Conservation (phyloP, 2,797 vertebrate species). For the Nyctalus aviator region DNA sequence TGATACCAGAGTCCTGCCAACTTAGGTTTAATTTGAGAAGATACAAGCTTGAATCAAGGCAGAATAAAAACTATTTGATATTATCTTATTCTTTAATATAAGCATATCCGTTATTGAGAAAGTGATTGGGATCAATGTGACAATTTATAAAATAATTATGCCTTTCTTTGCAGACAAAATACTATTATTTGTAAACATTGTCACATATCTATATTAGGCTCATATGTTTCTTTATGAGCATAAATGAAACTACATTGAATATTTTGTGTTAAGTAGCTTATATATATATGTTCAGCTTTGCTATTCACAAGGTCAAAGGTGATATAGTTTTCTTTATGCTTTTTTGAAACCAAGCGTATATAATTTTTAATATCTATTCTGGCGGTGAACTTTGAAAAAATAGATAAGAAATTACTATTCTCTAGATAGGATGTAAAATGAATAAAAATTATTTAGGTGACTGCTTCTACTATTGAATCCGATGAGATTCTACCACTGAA, state of each 20-base stretch:
- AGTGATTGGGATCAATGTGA: constrained; percentile 28
- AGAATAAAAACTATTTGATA: constrained; percentile 61
- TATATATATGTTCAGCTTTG: constrained; percentile 7
- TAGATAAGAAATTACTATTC: constrained; percentile 20
- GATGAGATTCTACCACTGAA: constrained; percentile 19
- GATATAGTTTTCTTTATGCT: constrained; percentile 15
- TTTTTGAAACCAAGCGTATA: constrained; percentile 27
- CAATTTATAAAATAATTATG: constrained; percentile 59
- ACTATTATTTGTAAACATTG: constrained; percentile 31
- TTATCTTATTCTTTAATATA: constrained; percentile 49
- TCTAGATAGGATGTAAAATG: constrained; percentile 50
- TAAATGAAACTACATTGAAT: constrained; percentile 10
- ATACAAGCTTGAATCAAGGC: constrained; percentile 13
- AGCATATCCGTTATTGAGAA: constrained; percentile 9
- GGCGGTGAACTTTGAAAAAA: constrained; percentile 51
- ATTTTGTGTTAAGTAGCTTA: constrained; percentile 27
- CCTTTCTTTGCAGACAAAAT: constrained; percentile 58
- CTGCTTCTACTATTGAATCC: constrained; percentile 49
- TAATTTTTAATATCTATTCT: constrained; percentile 69
- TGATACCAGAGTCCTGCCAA: constrained; percentile 3
- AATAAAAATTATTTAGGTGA: constrained; percentile 68
- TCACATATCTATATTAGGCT: background rate
- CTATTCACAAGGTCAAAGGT: constrained; percentile 61
- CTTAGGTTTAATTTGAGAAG: constrained; percentile 65
- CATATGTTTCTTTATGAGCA: background rate